These are phyloP conservation scores for Agrypnia vestita DNA, from an alignment of 1,140 invertebrate genomes.

Conservation along the genomic window DNA sequence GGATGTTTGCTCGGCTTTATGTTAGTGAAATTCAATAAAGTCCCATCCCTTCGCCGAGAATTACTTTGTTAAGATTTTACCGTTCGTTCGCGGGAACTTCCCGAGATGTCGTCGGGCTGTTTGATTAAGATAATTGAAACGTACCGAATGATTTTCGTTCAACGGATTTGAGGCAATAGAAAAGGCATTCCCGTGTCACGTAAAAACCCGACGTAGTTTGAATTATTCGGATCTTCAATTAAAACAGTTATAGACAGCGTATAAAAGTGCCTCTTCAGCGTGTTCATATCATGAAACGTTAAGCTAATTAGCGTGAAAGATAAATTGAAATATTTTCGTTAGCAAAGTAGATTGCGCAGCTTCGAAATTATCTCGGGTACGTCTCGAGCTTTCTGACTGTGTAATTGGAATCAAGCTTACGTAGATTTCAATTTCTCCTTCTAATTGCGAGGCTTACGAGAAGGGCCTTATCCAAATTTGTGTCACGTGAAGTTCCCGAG, in stretches of 20 bases:
- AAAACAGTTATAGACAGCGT: too few relatives aligned
- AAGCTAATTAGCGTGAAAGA: too few relatives aligned
- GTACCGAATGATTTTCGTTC: neutral
- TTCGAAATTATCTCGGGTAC: neutral
- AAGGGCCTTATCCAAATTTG: conserved; percentile 18
- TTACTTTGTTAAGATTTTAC: neutral
- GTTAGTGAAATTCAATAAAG: neutral
- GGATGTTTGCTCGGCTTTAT: conserved; percentile 35
- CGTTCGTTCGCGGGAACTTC: conserved; percentile 2
- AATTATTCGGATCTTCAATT: too few relatives aligned
- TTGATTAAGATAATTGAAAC: conserved; percentile 14
- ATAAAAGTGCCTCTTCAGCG: too few relatives aligned
- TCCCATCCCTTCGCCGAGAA: conserved; percentile 1
- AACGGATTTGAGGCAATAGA: neutral
- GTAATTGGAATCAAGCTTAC: conserved; percentile 16
- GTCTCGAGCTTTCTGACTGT: conserved; percentile 4
- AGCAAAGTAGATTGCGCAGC: too few relatives aligned
- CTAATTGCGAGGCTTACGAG: conserved; percentile 28
- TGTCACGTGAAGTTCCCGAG: conserved; percentile 26
- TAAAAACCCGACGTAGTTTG: too few relatives aligned
- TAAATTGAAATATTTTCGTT: too few relatives aligned
- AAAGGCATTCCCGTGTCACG: too few relatives aligned
- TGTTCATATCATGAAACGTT: too few relatives aligned
- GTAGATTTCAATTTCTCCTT: conserved; percentile 37
- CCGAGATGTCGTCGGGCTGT: neutral